Evolutionary conservation across 35 echinoderm and acorn worm species (phyloP).

Genomic region (Lytechinus pictus): DNA sequence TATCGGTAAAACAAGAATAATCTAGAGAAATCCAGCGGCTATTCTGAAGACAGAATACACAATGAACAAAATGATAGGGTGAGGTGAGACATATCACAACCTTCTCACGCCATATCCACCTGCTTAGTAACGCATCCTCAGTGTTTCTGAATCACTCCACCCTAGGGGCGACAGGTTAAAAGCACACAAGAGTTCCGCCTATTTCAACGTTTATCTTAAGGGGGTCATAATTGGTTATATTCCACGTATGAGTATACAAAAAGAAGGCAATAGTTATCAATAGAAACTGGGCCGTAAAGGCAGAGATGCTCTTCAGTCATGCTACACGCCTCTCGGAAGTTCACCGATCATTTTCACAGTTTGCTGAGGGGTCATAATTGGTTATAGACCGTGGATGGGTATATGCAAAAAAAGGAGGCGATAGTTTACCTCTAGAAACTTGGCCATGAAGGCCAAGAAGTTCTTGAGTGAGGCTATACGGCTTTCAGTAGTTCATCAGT

Average conservation of each 20-base stretch:
- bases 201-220: not conserved
- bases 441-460: not conserved
- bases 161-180: not conserved
- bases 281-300: not conserved
- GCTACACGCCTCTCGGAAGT: not conserved
- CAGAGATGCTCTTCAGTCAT: not conserved
- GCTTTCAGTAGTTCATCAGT: not conserved
- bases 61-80: not conserved
- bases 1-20: not conserved
- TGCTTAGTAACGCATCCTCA: not conserved
- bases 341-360: not conserved
- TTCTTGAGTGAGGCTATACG: not conserved
- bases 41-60: not conserved
- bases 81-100: not conserved
- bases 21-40: not conserved
- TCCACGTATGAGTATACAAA: too few species aligned
- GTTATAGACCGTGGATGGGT: not conserved
- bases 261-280: not conserved
- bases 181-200: not conserved
- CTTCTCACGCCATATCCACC: not conserved
- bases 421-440: not conserved
- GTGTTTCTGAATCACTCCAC: not conserved
- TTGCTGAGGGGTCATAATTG: not conserved
- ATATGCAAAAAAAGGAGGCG: not conserved
- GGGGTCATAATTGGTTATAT: not conserved